Conservation (phyloP, 1,140 invertebrate genomes). For the Parasteatoda tepidariorum region DNA sequence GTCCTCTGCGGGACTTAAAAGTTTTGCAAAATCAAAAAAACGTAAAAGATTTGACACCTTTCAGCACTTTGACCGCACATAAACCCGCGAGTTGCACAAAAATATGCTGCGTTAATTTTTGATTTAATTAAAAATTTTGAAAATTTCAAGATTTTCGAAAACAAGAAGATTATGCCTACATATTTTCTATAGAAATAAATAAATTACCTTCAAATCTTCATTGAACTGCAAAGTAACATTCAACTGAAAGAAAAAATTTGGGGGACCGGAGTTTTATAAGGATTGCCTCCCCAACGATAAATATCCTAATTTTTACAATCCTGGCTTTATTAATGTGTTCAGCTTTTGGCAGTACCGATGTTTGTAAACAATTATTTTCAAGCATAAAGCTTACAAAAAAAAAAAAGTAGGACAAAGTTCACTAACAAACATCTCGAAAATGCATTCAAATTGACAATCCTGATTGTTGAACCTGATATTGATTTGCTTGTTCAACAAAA, state of each 20-base stretch:
- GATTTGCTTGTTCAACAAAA: too few species aligned
- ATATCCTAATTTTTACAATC: constrained; percentile 12
- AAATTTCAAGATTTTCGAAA: not conserved
- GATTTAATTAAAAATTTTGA: constrained; percentile 1
- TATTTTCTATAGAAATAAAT: constrained; percentile 11
- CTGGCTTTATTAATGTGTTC: not conserved
- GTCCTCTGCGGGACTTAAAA: too few species aligned
- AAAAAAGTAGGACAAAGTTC: too few species aligned
- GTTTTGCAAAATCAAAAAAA: not conserved
- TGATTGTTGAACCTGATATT: too few species aligned
- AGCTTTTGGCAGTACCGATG: not conserved
- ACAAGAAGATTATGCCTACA: not conserved
- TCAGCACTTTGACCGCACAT: constrained; percentile 8
- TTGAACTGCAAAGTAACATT: not conserved
- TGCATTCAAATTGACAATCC: too few species aligned
- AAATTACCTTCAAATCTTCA: constrained; percentile 6
- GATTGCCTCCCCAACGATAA: not conserved
- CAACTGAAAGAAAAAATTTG: not conserved
- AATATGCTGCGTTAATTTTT: not conserved
- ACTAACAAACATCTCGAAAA: too few species aligned
- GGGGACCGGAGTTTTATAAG: not conserved
- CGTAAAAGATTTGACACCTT: constrained; percentile 8
- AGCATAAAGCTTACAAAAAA: too few species aligned
- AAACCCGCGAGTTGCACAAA: constrained; percentile 5
- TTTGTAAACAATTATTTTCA: too few species aligned